Percentiles rank a stretch among this genome's conserved stretches.
Conservation (phyloP, 2,888 invertebrate species). For the Clostera curtula region DNA sequence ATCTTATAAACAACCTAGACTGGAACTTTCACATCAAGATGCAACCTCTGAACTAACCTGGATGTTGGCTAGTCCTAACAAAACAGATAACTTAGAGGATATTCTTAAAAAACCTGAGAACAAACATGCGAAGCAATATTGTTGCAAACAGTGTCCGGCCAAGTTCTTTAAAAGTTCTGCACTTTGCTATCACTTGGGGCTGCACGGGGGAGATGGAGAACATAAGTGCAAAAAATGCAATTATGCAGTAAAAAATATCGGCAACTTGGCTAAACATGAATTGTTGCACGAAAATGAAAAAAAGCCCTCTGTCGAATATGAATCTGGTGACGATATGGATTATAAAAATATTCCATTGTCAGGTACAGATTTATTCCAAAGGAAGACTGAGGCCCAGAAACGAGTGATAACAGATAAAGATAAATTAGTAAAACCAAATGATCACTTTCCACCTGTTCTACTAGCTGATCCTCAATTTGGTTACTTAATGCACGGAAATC, state of each 20-base stretch:
- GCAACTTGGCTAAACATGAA: slow-evolving; percentile 80
- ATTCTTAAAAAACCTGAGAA: slow-evolving; percentile 37
- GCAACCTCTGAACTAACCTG: slow-evolving; percentile 53
- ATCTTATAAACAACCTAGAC: slow-evolving; percentile 77
- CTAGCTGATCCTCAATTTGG: slow-evolving; percentile 81
- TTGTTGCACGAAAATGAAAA: slow-evolving; percentile 63
- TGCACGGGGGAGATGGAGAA: slow-evolving; percentile 78
- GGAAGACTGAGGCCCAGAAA: slow-evolving; percentile 76
- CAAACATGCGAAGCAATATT: slow-evolving; percentile 56
- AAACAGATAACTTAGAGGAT: slow-evolving; percentile 33
- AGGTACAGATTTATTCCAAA: slow-evolving; percentile 79
- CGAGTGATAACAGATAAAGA: slow-evolving; percentile 64
- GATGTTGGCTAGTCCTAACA: slow-evolving; percentile 50
- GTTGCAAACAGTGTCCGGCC: slow-evolving; percentile 80
- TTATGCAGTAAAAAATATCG: slow-evolving; percentile 80
- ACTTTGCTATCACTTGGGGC: slow-evolving; percentile 79
- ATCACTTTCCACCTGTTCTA: slow-evolving; percentile 68
- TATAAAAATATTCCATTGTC: slow-evolving; percentile 76
- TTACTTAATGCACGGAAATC: slow-evolving; percentile 82
- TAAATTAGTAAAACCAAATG: slow-evolving; percentile 66
- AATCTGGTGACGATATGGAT: slow-evolving; percentile 64
- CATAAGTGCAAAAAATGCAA: slow-evolving; percentile 82
- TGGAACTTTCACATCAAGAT: slow-evolving; percentile 52
- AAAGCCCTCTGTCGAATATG: slow-evolving; percentile 53
- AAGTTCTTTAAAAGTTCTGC: slow-evolving; percentile 83